Conservation (phyloP, 2,113 vertebrate species). For the Silurus glanis region DNA sequence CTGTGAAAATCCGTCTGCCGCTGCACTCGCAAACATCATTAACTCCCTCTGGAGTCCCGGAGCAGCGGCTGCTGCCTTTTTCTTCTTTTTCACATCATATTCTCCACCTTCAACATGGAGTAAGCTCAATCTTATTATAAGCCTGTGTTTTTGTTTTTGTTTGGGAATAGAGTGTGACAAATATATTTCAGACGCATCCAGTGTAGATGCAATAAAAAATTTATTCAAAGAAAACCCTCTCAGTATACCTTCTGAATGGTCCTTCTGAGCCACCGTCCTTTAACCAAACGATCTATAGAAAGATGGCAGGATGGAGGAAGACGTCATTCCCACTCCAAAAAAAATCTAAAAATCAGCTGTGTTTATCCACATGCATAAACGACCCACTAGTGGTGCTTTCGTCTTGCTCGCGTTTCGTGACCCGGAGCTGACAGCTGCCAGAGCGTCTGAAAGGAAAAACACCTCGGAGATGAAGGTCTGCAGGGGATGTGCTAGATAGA, state of each 20-base stretch:
- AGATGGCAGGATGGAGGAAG: slow-evolving; percentile 34
- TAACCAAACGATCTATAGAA: slow-evolving; percentile 61
- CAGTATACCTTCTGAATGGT: slow-evolving; percentile 57
- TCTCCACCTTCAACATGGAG: slow-evolving; percentile 62
- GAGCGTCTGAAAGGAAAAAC: slow-evolving; percentile 49
- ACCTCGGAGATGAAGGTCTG: slow-evolving; percentile 14
- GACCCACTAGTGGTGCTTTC: slow-evolving; percentile 1
- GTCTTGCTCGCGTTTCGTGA: slow-evolving; percentile 12
- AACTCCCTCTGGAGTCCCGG: slow-evolving; percentile 67
- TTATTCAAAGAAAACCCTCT: slow-evolving; percentile 52
- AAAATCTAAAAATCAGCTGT: slow-evolving; percentile 19
- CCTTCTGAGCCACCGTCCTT: slow-evolving; percentile 63
- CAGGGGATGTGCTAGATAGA: neutral
- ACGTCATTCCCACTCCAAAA: neutral
- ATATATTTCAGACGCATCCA: slow-evolving; percentile 70
- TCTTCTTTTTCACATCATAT: slow-evolving; percentile 56
- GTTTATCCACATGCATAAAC: slow-evolving; percentile 5
- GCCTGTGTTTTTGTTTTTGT: slow-evolving; percentile 51
- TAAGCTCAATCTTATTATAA: slow-evolving; percentile 64
- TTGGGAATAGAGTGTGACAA: slow-evolving; percentile 61
- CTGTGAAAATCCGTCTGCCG: slow-evolving; percentile 68
- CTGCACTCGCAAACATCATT: slow-evolving; percentile 73
- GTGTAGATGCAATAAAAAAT: slow-evolving; percentile 61
- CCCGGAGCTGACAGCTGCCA: slow-evolving; percentile 45
- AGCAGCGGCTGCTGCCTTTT: slow-evolving; percentile 62